These are phyloP conservation scores for Nezara viridula DNA, from an alignment of 2,888 invertebrate species.

Conservation along the genomic window DNA sequence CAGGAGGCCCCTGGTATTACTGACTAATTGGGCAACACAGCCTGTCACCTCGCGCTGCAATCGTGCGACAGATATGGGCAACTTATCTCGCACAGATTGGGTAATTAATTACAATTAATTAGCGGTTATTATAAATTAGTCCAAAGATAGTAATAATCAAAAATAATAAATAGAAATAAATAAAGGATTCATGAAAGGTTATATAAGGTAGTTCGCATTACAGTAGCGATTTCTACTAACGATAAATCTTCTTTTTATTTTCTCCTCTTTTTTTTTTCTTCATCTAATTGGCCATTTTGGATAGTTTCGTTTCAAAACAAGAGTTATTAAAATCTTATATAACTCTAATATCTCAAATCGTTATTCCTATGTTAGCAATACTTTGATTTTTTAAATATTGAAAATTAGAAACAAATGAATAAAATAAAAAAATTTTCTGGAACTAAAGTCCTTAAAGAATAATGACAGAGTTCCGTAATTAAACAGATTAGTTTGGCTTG, in stretches of 20 bases:
- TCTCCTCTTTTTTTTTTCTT: background rate
- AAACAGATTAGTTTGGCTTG: too few species aligned
- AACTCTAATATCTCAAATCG: background rate
- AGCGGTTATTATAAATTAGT: conserved; percentile 9
- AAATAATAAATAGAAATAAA: background rate
- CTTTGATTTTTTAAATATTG: background rate
- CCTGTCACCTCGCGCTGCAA: conserved; percentile 25
- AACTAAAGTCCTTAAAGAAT: too few species aligned
- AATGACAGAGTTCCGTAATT: too few species aligned
- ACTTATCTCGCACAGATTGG: background rate
- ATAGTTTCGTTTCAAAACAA: background rate
- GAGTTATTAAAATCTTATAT: conserved; percentile 6
- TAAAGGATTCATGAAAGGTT: conserved; percentile 4
- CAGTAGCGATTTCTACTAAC: background rate
- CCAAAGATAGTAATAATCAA: background rate
- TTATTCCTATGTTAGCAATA: background rate
- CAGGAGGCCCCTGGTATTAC: background rate
- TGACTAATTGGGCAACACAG: conserved; percentile 5
- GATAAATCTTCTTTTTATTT: background rate
- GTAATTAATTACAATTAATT: conserved; percentile 41
- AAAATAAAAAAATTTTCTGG: too few species aligned
- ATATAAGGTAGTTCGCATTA: background rate
- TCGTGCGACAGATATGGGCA: conserved; percentile 3
- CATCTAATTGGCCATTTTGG: background rate
- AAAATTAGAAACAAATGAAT: too few species aligned